phyloP scores from a whole-genome alignment of 2,888 invertebrate species.

The Galerucella calmariensis region DNA sequence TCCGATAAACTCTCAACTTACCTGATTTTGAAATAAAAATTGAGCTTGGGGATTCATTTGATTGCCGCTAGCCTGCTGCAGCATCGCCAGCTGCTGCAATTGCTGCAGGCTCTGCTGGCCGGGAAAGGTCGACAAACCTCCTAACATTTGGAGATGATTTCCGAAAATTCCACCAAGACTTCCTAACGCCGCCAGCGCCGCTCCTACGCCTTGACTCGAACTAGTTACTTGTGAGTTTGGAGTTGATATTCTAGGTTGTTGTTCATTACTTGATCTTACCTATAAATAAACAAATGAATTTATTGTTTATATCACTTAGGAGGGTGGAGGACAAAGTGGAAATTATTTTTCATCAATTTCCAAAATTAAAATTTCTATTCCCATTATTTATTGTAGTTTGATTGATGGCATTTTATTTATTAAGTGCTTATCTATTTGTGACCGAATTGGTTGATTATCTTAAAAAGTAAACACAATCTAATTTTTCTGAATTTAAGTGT shows the following conservation, averaged over 20 bases:
- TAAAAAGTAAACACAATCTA: not conserved
- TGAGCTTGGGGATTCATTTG: slow-evolving; percentile 72
- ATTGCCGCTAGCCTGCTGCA: slow-evolving; percentile 59
- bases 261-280: slow-evolving; percentile 62
- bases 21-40: slow-evolving; percentile 82
- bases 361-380: no score
- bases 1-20: slow-evolving; percentile 54
- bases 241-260: slow-evolving; percentile 58
- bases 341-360: no score
- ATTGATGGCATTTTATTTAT: not conserved
- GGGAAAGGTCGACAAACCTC: slow-evolving; percentile 68
- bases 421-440: not conserved
- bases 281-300: slow-evolving; percentile 44
- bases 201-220: slow-evolving; percentile 62
- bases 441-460: not conserved
- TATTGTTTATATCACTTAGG: not conserved
- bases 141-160: slow-evolving; percentile 63
- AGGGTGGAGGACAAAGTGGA: not conserved
- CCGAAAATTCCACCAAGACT: slow-evolving; percentile 63
- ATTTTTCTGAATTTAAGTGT: not conserved
- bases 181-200: slow-evolving; percentile 67
- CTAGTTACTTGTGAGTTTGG: slow-evolving; percentile 63
- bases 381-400: no score
- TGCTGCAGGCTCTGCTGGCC: slow-evolving; percentile 76
- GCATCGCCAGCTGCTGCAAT: slow-evolving; percentile 73